Conservation (phyloP, 2,797 vertebrate genomes). For the Zenarchopterus dispar region DNA sequence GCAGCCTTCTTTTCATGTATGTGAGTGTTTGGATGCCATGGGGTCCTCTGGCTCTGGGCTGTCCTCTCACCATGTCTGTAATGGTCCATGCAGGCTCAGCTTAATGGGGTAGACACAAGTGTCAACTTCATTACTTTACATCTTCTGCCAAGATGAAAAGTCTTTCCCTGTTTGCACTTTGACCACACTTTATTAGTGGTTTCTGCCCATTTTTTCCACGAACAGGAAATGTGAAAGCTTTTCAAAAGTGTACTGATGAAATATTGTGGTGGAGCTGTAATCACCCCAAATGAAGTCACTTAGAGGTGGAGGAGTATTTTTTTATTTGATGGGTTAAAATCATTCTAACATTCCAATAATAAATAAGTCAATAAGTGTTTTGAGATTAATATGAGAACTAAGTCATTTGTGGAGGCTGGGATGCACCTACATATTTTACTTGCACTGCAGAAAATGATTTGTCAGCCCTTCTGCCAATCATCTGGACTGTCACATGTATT, state of each 20-base stretch:
- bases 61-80: slow-evolving; percentile 82
- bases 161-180: slow-evolving; percentile 46
- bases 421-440: too few species aligned
- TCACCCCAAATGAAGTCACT: slow-evolving; percentile 38
- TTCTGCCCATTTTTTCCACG: slow-evolving; percentile 27
- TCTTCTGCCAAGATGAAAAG: slow-evolving; percentile 74
- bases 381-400: too few species aligned
- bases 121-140: slow-evolving; percentile 84
- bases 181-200: slow-evolving; percentile 61
- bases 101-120: slow-evolving; percentile 84
- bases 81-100: slow-evolving; percentile 82
- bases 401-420: too few species aligned
- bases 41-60: slow-evolving; percentile 76
- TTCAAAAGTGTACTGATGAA: slow-evolving; percentile 30
- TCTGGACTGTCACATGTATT: too few species aligned
- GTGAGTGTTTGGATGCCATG: slow-evolving; percentile 49
- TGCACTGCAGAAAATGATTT: too few species aligned
- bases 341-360: background rate
- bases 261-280: slow-evolving; percentile 33
- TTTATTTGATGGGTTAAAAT: background rate
- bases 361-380: too few species aligned
- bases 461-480: too few species aligned
- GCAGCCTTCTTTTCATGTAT: slow-evolving; percentile 12
- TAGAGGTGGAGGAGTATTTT: background rate
- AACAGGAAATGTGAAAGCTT: slow-evolving; percentile 53